A percentile compares a stretch with the other conserved stretches of the same genome.
These are phyloP conservation scores for Mormyrus iriodes DNA, from an alignment of 2,113 vertebrate genomes.

Conservation along the genomic window DNA sequence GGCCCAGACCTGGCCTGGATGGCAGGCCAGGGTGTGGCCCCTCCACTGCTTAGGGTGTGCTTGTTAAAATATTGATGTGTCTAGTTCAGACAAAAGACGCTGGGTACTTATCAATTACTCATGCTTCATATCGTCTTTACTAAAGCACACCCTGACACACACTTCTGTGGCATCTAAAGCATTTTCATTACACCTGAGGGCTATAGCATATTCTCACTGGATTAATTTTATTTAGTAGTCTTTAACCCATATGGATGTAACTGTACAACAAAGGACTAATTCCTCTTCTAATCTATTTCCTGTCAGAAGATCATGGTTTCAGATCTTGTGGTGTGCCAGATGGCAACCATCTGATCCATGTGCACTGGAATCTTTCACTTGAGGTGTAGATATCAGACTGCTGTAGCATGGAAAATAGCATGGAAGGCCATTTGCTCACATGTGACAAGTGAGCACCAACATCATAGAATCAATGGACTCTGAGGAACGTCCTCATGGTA, in stretches of 20 bases:
- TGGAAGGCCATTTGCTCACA: not conserved
- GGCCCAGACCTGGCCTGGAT: not conserved
- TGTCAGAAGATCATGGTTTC: not conserved
- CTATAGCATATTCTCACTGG: not conserved
- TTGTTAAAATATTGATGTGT: conserved; percentile 23
- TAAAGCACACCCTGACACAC: conserved; percentile 33
- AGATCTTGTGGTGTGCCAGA: not conserved
- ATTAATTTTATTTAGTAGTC: not conserved
- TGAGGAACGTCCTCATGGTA: too few species aligned
- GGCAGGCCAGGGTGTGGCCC: not conserved
- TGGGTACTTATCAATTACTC: conserved; percentile 22
- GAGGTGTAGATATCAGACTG: not conserved
- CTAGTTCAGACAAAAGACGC: conserved; percentile 7
- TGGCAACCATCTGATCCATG: not conserved
- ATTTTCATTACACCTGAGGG: conserved; percentile 42
- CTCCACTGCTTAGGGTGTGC: not conserved
- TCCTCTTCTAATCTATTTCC: not conserved
- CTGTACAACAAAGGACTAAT: not conserved
- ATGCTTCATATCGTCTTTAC: conserved; percentile 6
- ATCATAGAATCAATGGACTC: not conserved
- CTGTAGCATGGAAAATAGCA: not conserved
- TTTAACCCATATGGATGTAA: not conserved
- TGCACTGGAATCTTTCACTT: not conserved
- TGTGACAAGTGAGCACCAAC: not conserved
- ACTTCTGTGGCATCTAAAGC: not conserved